Percentiles rank a stretch among this genome's conserved stretches.
These are phyloP conservation scores for Mactra quadrangularis DNA, from an alignment of 1,140 invertebrate genomes.

Conservation along the genomic window DNA sequence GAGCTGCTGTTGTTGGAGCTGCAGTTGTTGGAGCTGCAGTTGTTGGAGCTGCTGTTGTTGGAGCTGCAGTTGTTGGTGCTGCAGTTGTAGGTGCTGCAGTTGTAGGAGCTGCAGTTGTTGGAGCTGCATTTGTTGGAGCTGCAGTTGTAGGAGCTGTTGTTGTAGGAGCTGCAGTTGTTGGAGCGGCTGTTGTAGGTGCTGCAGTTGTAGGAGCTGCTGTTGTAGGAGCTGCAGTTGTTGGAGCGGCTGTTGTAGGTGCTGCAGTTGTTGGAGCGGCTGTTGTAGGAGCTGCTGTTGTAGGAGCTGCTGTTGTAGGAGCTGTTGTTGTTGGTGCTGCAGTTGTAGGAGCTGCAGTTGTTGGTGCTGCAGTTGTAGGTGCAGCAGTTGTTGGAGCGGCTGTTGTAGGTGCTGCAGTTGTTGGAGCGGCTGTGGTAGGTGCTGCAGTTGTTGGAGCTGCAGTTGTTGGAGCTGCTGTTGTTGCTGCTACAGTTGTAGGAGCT, in stretches of 20 bases:
- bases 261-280: background rate
- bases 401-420: background rate
- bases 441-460: background rate
- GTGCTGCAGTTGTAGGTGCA: background rate
- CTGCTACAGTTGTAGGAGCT: background rate
- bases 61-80: background rate
- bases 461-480: background rate
- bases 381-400: background rate
- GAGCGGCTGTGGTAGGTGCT: background rate
- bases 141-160: conserved; percentile 4
- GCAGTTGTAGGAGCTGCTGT: background rate
- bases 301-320: background rate
- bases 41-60: background rate
- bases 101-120: background rate
- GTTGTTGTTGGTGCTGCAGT: background rate
- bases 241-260: background rate
- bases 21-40: conserved; percentile 3
- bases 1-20: background rate
- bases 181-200: background rate
- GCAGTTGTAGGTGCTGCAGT: background rate
- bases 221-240: background rate
- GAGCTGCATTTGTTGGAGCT: background rate
- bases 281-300: background rate
- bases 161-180: background rate
- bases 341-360: background rate